A percentile compares a stretch with the other conserved stretches of the same genome.
Conservation (phyloP, 1,140 invertebrate species). For the Ectropis grisescens region DNA sequence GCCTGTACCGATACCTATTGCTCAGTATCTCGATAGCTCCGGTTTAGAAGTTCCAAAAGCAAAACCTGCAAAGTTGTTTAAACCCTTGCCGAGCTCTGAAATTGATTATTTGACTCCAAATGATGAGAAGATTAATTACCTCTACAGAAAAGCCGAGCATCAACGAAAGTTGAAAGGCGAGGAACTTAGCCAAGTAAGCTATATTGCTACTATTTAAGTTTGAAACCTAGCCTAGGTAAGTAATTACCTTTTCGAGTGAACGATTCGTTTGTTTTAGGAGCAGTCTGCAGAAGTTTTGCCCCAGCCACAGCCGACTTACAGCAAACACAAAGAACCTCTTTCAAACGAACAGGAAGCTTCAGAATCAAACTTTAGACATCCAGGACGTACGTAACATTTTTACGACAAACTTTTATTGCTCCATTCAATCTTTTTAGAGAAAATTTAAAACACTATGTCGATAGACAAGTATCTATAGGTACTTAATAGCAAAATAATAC, state of each 20-base stretch:
- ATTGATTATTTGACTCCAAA: constrained; percentile 16
- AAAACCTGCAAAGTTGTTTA: constrained; percentile 33
- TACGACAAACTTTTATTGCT: no score
- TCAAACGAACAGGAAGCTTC: constrained; percentile 41
- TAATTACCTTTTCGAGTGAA: no score
- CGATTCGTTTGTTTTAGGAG: background rate
- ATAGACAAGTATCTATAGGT: no score
- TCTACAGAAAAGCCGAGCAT: constrained; percentile 32
- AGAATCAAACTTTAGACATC: constrained; percentile 36
- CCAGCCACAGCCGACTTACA: constrained; percentile 4
- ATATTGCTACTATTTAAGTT: constrained; percentile 3
- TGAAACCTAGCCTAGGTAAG: background rate
- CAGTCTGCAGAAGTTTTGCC: background rate
- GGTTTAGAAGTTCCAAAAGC: constrained; percentile 26
- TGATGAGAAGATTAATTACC: constrained; percentile 36
- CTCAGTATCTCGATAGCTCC: constrained; percentile 27
- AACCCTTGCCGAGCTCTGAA: constrained; percentile 19
- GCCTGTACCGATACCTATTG: constrained; percentile 45
- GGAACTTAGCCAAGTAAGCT: constrained; percentile 17
- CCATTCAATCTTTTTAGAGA: no score
- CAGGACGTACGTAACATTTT: constrained; percentile 34
- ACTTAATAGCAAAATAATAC: no score
- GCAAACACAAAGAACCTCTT: constrained; percentile 5
- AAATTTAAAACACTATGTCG: no score
- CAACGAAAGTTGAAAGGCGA: constrained; percentile 39